Evolutionary conservation across 2,888 invertebrate genomes (phyloP).

Genomic region (Pseudococcus jackbeardsleyi): DNA sequence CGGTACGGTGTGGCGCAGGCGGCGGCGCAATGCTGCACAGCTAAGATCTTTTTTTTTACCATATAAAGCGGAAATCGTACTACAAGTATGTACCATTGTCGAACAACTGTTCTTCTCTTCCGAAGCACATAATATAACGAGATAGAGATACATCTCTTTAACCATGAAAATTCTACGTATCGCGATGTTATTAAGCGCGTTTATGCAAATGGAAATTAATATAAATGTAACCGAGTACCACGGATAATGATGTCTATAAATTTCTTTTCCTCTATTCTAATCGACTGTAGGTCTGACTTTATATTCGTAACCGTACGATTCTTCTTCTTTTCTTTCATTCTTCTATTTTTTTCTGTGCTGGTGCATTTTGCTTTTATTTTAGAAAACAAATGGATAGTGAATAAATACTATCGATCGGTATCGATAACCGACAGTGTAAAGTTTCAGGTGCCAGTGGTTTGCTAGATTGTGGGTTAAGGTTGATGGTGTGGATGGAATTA

Average conservation of each 20-base stretch:
- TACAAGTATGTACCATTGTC: conserved; percentile 63
- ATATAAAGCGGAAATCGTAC: conserved; percentile 62
- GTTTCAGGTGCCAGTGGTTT: not conserved
- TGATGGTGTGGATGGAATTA: not conserved
- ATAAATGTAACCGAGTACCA: conserved; percentile 65
- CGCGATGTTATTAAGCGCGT: conserved; percentile 64
- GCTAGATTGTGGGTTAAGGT: not conserved
- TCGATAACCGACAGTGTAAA: not conserved
- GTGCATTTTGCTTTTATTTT: not conserved
- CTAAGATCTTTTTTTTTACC: conserved; percentile 52
- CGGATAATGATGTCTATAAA: conserved; percentile 65
- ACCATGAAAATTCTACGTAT: conserved; percentile 62
- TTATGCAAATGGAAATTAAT: conserved; percentile 65
- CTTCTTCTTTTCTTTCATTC: not conserved
- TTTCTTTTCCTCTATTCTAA: conserved; percentile 61
- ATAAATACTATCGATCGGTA: not conserved
- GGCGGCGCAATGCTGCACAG: conserved; percentile 40
- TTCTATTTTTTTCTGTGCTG: not conserved
- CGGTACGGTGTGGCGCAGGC: conserved; percentile 43
- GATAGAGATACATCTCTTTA: conserved; percentile 61
- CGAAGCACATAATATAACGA: conserved; percentile 58
- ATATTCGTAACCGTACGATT: conserved; percentile 52
- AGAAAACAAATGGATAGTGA: not conserved
- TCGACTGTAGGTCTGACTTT: conserved; percentile 60
- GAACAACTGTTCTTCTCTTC: conserved; percentile 60